A percentile compares a stretch with the other conserved stretches of the same genome.
phyloP scores from a whole-genome alignment of 1,140 invertebrate species.

The Tachypleus tridentatus region DNA sequence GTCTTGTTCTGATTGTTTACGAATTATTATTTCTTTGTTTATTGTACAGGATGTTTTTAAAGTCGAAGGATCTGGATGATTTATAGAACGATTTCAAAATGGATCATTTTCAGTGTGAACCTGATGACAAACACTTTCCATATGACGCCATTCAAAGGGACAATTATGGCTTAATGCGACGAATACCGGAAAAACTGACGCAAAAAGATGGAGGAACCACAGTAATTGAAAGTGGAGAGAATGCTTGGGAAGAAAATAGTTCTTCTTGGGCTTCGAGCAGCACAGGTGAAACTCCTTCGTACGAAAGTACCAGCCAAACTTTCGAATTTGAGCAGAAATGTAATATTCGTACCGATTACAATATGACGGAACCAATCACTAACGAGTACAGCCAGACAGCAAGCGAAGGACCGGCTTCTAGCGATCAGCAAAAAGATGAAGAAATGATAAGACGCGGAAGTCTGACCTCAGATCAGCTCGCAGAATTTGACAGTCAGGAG shows the following conservation, averaged over 20 bases:
- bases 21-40: no score
- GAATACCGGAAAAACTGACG: no score
- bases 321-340: constrained; percentile 27
- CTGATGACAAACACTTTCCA: no score
- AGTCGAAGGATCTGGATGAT: no score
- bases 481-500: neutral
- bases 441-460: neutral
- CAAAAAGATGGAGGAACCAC: no score
- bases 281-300: constrained; percentile 22
- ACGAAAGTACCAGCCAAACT: constrained; percentile 13
- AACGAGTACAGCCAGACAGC: neutral
- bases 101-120: no score
- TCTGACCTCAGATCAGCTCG: neutral
- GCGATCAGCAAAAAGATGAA: neutral
- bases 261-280: constrained; percentile 23
- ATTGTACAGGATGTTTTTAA: no score
- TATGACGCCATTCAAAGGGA: no score
- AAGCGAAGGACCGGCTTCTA: neutral
- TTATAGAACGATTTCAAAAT: no score
- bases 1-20: no score
- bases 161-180: no score
- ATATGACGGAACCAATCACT: neutral
- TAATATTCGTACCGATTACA: constrained; percentile 20
- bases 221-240: neutral
- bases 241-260: constrained; percentile 16